Evolutionary conservation across 2,113 vertebrate species (phyloP), one percentile per base, ranked within the genome.

Genomic region (Chiloscyllium plagiosum): DNA sequence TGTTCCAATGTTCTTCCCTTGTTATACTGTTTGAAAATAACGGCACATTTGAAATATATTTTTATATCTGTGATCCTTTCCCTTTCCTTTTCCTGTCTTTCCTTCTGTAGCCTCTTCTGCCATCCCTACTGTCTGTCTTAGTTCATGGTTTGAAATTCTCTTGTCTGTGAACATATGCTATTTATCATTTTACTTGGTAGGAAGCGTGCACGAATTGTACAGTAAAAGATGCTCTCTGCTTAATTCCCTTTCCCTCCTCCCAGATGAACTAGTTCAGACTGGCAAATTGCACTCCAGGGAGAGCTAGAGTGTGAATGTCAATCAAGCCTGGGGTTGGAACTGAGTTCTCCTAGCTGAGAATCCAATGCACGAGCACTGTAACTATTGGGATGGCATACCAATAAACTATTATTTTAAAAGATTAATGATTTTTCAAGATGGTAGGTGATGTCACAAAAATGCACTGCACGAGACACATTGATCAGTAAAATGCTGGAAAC

Each of bases 231-330:
- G 94, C 69, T 95, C 47, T 29, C 69, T 95, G 94, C 42, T 72
- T 72, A 76, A 69, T 70, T 95, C 47, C 61, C 42, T 42, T 72
- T 72, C 47, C 69, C 47, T 72, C 47, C 94, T 19, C 42, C 37
- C 69, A 95, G 94, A 95, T 76, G 52, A 72, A 95, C 94, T 24
- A 76, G 42, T 69, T 95, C 94, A 95, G 94, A 95, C 69, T 72
- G 94, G 94, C 69, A 95, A 95, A 95, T 95, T 95, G 94, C 94
- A 47, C 94, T 72, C 94, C 47, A 95, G 94, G 94, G 94, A 95
- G 26, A 52, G 24, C 42, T 47, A 47, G 68, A 76, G 69, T 95
- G 68, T 47, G 69, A 72, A 52, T 95, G 94, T 76, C 94, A 95
- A 26, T 95, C 94, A 95, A 72, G 68, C 52, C 94, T 72, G 26